phyloP scores from a whole-genome alignment of 2,888 invertebrate species.

The Cheilosia vulpina region DNA sequence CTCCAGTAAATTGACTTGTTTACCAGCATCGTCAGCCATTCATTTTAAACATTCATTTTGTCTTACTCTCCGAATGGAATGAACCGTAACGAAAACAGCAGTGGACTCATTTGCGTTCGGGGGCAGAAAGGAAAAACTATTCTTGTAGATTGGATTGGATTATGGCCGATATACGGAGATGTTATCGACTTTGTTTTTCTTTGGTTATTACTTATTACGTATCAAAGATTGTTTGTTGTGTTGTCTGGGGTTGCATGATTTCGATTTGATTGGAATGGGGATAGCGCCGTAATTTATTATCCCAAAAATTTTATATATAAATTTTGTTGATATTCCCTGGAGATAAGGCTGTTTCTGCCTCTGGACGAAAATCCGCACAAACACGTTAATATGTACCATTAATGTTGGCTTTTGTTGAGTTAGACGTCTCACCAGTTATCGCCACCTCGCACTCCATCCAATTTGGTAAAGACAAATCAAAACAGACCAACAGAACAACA shows the following conservation, averaged over 20 bases:
- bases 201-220: conserved; percentile 33
- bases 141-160: conserved; percentile 40
- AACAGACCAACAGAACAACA: too few species aligned
- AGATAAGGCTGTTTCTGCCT: too few species aligned
- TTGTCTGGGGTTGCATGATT: background rate
- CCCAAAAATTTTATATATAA: too few species aligned
- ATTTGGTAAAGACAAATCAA: too few species aligned
- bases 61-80: conserved; percentile 41
- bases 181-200: background rate
- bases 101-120: conserved; percentile 38
- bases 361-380: too few species aligned
- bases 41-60: conserved; percentile 50
- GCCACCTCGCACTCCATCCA: too few species aligned
- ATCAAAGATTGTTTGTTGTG: conserved; percentile 30
- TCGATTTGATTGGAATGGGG: background rate
- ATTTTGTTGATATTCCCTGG: too few species aligned
- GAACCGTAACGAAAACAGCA: conserved; percentile 33
- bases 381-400: too few species aligned
- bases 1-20: conserved; percentile 68
- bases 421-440: too few species aligned
- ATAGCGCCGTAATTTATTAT: background rate
- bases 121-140: background rate
- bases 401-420: too few species aligned
- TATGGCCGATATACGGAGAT: background rate
- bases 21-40: conserved; percentile 59